phyloP scores from a whole-genome alignment of 2,888 invertebrate species.

The Drosophila infuscata region DNA sequence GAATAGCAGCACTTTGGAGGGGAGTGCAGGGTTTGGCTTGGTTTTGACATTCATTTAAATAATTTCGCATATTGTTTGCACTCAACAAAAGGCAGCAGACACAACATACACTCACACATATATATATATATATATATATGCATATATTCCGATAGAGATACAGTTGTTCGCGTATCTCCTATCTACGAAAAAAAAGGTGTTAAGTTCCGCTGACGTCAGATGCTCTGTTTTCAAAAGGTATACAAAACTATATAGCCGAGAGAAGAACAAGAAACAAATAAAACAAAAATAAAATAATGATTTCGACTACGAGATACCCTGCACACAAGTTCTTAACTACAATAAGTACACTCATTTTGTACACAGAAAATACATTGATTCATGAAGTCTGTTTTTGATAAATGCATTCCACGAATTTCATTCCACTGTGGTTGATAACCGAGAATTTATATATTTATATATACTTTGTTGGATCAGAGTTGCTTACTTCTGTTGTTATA shows the following conservation, averaged over 20 bases:
- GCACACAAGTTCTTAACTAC: background rate
- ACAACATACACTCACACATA: conserved; percentile 5
- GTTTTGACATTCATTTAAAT: conserved; percentile 58
- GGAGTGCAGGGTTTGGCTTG: background rate
- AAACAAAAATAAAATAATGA: background rate
- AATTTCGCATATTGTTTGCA: conserved; percentile 76
- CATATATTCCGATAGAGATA: conserved; percentile 30
- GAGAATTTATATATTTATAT: background rate
- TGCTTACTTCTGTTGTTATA: background rate
- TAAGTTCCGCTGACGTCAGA: conserved; percentile 71
- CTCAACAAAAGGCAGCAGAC: conserved; percentile 53
- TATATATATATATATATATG: background rate
- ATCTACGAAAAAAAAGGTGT: conserved; percentile 59
- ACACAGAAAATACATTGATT: too few relatives aligned
- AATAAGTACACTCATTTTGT: too few relatives aligned
- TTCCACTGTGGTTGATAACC: too few relatives aligned
- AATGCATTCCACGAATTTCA: too few relatives aligned
- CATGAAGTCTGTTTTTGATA: too few relatives aligned
- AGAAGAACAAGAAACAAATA: conserved; percentile 4
- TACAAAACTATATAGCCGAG: conserved; percentile 7
- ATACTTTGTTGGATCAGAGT: fast-evolving
- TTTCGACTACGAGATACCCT: background rate
- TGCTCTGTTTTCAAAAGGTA: conserved; percentile 21
- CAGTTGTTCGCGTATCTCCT: conserved; percentile 55
- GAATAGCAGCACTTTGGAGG: conserved; percentile 25